Base-by-base conservation (phyloP, 2,113 vertebrate genomes). In the Hirundichthys speculiger region DNA sequence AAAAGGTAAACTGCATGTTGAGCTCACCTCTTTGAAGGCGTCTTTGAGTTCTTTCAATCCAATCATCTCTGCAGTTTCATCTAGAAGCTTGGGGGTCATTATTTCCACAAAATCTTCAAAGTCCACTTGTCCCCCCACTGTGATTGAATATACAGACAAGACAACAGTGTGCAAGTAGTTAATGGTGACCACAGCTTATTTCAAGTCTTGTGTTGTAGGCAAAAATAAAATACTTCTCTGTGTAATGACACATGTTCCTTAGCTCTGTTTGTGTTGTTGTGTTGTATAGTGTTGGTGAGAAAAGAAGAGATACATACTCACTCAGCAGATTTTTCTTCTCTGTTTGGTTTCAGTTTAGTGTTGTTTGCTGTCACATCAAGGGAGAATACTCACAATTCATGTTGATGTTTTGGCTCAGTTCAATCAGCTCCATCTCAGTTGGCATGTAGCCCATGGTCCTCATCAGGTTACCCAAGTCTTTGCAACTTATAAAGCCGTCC, bases 401-500 rank as follows among this genome's bases (percentile, higher is more conserved):
- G 92, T 97, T 98, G 92, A 99, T 98, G 86, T 96, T 96, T 86
- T 99, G 97, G 61, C 96, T 94, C 12, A 99, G 91, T 73, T 99
- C 94, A 4, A 98, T 95, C 46, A 99, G 93, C 79, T 99, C 97
- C 97, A 98, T 98, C 86, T 98, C 97, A 0, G 97, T 99, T n/a
- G 96, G 96, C 96, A 98, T 98, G 90, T 96, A 98, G 62, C 96
- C 97, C 97, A 98, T 98, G 6, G 96, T 98, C 34, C 97, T 92
- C 97, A 99, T 99, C 82, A 96, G 94, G 85, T 98, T 97, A 16
- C 97, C 96, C 92, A 99, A 88, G 78, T 98, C 96, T 79, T 96
- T 95, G 83, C 96, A 99, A 92, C 89, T 94, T 85, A 98, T 99
- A 67, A 95, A 95, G 38, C 97, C 96, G 47, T 98, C 96, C 42